Evolutionary conservation across 2,113 vertebrate species (phyloP), one percentile per base, ranked within the genome.

Genomic region (Pterophyllum scalare): DNA sequence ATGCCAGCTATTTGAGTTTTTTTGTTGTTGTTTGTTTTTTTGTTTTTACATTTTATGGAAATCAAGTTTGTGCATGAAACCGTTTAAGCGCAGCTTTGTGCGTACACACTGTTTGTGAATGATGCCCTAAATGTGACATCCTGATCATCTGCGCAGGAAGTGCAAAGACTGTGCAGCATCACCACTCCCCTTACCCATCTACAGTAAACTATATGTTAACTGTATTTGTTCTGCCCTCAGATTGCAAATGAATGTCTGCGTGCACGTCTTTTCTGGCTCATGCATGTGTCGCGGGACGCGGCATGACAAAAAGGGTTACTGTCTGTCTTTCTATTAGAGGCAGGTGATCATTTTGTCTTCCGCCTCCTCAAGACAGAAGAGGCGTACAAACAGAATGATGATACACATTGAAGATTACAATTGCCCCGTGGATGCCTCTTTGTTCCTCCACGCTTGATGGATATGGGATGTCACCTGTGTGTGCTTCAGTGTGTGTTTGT

Each of bases 361-460:
- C 56, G 62, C 59, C 38, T 82, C 59, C 70, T 46, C 60, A 26
- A 77, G 56, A 90, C 35, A 79, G 74, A 89, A 46, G 78, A 87
- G 79, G 58, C 33, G 12, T 13, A 35, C 75, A n/a, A 72, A 72
- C 26, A 59, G 74, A 80, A 67, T 67, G 70, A 80, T 83, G 79
- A 80, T 72, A 64, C 81, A 84, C 59, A 77, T 82, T 57, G 49
- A 80, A 86, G 85, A 91, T 91, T 84, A 88, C 80, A 87, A 88
- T 86, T 65, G 35, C 77, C 83, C 83, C 13, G 43, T 64, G 85
- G 86, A 89, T 86, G 79, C 81, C 59, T 82, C 72, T 85, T 89
- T 70, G 82, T 82, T 85, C 75, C 65, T 72, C 56, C 88, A 20
- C 2, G 10, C n/a, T 85, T 91, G 91, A 94, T 88, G 89, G 91